phyloP scores from a whole-genome alignment of 2,113 vertebrate genomes.

The Gymnogyps californianus region DNA sequence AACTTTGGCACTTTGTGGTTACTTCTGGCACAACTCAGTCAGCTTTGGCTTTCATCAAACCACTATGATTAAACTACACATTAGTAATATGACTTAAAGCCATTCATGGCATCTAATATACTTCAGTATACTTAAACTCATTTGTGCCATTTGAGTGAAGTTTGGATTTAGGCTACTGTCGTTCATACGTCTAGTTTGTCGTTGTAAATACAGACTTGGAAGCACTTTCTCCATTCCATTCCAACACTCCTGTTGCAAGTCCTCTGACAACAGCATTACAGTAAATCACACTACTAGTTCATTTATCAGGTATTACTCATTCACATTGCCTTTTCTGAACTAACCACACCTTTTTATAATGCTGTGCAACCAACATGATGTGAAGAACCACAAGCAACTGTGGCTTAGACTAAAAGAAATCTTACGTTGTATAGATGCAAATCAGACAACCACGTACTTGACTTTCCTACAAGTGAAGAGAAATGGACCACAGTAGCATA shows the following conservation, averaged over 20 bases:
- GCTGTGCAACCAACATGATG: background rate
- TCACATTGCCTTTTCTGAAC: background rate
- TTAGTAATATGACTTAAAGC: background rate
- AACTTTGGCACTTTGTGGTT: background rate
- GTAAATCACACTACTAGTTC: background rate
- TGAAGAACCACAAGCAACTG: background rate
- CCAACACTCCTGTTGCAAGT: background rate
- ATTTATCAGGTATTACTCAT: background rate
- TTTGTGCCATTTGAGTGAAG: background rate
- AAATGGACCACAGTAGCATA: background rate
- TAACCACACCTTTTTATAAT: background rate
- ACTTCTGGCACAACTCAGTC: background rate
- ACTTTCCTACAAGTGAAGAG: background rate
- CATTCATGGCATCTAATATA: background rate
- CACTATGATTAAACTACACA: background rate
- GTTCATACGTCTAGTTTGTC: background rate
- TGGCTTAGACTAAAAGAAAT: background rate
- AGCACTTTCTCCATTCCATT: background rate
- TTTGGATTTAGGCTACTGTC: background rate
- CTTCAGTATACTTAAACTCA: background rate
- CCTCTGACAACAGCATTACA: background rate
- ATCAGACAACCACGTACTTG: accelerated
- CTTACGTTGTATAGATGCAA: background rate
- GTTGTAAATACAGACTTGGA: background rate
- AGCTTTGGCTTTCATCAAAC: conserved; percentile 3